Evolutionary conservation across 2,113 vertebrate species (phyloP).

Genomic region (Nansenia antarctica): DNA sequence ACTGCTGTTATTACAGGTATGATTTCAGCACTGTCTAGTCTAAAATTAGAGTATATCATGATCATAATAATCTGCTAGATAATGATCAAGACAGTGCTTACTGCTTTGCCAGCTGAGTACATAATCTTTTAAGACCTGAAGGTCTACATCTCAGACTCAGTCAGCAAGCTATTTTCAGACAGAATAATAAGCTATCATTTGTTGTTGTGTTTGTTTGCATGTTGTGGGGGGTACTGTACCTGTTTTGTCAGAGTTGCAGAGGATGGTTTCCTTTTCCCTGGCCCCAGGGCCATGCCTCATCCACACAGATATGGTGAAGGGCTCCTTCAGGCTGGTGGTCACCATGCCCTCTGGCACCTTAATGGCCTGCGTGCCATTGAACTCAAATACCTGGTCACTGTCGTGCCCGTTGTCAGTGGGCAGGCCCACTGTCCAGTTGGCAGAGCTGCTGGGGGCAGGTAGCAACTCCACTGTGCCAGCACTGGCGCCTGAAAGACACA

Average conservation of each 20-base stretch:
- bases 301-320: constrained; percentile 94
- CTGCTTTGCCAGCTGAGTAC: too few relatives aligned
- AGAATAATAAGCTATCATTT: too few relatives aligned
- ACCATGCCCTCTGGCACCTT: constrained; percentile 86
- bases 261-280: constrained; percentile 90
- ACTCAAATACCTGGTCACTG: constrained; percentile 97
- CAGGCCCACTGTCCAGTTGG: constrained; percentile 92
- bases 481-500: constrained; percentile 78
- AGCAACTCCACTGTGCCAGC: constrained; percentile 89
- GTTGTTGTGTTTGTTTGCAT: too few relatives aligned
- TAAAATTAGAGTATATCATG: too few relatives aligned
- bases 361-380: constrained; percentile 94
- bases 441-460: constrained; percentile 83
- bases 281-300: constrained; percentile 91
- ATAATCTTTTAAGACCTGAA: too few relatives aligned
- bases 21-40: too few relatives aligned
- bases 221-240: constrained; percentile 68
- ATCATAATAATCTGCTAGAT: too few relatives aligned
- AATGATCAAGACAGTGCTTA: too few relatives aligned
- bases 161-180: too few relatives aligned
- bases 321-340: constrained; percentile 83
- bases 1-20: too few relatives aligned
- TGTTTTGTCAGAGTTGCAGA: constrained; percentile 96
- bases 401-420: constrained; percentile 95
- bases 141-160: too few relatives aligned